Evolutionary conservation across 2,113 vertebrate genomes (phyloP).

Genomic region (Nycticorax nycticorax): DNA sequence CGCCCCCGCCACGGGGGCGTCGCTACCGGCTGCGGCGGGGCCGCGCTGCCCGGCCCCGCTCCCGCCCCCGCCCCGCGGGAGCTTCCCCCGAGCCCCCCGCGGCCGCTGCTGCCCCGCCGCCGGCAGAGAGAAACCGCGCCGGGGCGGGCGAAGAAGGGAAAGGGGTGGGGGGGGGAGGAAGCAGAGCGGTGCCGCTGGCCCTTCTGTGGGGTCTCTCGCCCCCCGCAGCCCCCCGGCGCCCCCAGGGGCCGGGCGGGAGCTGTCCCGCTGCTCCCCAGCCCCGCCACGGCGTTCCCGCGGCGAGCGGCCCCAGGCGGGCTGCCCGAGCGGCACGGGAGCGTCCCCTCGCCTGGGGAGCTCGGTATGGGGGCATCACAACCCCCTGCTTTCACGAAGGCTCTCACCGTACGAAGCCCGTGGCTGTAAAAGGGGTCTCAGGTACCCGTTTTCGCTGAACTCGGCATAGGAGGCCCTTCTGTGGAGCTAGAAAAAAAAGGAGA

Average conservation of each 20-base stretch:
- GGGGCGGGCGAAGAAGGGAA: too few species aligned
- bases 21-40: background rate
- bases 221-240: background rate
- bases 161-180: background rate
- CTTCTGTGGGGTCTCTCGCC: fast-evolving
- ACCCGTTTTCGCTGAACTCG: background rate
- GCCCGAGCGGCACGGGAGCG: too few species aligned
- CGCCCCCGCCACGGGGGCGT: background rate
- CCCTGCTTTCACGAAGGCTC: background rate
- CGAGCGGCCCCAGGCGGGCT: too few species aligned
- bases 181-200: background rate
- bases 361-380: background rate
- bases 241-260: background rate
- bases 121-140: too few species aligned
- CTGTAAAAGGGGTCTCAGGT: background rate
- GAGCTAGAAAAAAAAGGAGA: background rate
- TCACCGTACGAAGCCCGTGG: fast-evolving
- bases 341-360: background rate
- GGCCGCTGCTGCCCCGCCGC: background rate
- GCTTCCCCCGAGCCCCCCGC: too few species aligned
- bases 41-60: background rate
- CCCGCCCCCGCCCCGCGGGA: background rate
- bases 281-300: too few species aligned
- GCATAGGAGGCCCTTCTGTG: fast-evolving
- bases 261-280: background rate